Base-by-base conservation (phyloP, 2,888 invertebrate species). In the Stenodera caucasica region DNA sequence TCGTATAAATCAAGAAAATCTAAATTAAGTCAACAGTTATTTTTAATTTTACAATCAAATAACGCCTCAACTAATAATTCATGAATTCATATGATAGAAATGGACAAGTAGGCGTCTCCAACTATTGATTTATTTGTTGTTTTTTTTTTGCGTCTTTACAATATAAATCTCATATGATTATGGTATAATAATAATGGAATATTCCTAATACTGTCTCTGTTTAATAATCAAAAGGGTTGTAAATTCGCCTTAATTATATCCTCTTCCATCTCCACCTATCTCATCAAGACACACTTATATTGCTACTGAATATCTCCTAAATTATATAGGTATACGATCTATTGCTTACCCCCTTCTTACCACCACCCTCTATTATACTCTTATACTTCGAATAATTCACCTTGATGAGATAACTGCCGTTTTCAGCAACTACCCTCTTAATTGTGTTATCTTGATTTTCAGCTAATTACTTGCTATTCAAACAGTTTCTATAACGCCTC, bases 331-430 rank as follows among this genome's bases (percentile, higher is more conserved):
- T 75, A 61, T 51, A 61, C 62, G 63, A 64, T 66, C 56, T 45
- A 45, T 45, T 45, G 18, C 45, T 45, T n/a, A 45, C 18, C 12
- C 56, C n/a, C n/a, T n/a, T n/a, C n/a, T 60, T 57, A 62, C 61
- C 59, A 55, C 53, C 63, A 62, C 64, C 55, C 64, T 60, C 66
- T 5, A 64, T 66, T 67, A 65, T 63, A 61, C 65, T 54, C 60
- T 66, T 67, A 30, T 40, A 51, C 67, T 62, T 60, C 63, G 71
- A 71, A 72, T 77, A 76, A 77, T 77, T 78, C 74, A 77, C 76
- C 75, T 76, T 73, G 72, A 75, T 75, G 75, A 76, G 76, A 74
- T 77, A 77, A 78, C 76, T 74, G 72, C 73, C 74, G 74, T 71
- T 75, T 74, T 75, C 76, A 76, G 74, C 75, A 75, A 66, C 67